Base-by-base conservation (phyloP, 2,797 vertebrate genomes). In the Amniataba percoides region DNA sequence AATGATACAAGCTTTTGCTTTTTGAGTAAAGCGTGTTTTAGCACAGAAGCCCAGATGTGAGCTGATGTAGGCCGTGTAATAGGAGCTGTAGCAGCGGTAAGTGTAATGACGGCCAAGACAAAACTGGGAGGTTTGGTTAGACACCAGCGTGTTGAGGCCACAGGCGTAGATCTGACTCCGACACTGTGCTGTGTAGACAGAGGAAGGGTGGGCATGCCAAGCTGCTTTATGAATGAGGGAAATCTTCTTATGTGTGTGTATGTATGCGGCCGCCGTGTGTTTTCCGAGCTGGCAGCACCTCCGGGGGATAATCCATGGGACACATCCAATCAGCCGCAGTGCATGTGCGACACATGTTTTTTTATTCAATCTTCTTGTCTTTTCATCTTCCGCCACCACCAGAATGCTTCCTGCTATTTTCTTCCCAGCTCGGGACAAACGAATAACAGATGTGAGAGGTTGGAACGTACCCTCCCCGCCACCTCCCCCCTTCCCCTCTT, bases 381-480 rank as follows among this genome's bases (percentile, higher is more conserved):
- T 98, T 98, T 98, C 96, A 97, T 98, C 96, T 97, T 96, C 95
- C 92, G 92, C 94, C 95, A 96, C 96, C 96, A 97, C 95, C 95
- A 96, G 95, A 97, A 97, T 94, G 95, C 97, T 98, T 98, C 97
- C 97, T 99, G 97, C 96, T 93, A 96, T 96, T 97, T 95, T 97
- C 96, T 96, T 97, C 96, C 96, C 96, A 96, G 95, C 96, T 95
- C 95, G 92, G 96, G 95, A 97, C 96, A 98, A 98, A 98, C 96
- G 95, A 97, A 97, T 97, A 96, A 96, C 97, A 99, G 97, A 98
- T 98, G 97, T 97, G 96, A 96, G 95, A 95, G 95, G 94, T 95
- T 96, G 96, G 96, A 97, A 89, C 84, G 68, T 46, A 57, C 94
- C 95, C 95, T 95, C 95, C 93, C 94, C 94, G 91, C 94, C 92